phyloP scores from a whole-genome alignment of 2,113 vertebrate species.

The Datnioides undecimradiatus region DNA sequence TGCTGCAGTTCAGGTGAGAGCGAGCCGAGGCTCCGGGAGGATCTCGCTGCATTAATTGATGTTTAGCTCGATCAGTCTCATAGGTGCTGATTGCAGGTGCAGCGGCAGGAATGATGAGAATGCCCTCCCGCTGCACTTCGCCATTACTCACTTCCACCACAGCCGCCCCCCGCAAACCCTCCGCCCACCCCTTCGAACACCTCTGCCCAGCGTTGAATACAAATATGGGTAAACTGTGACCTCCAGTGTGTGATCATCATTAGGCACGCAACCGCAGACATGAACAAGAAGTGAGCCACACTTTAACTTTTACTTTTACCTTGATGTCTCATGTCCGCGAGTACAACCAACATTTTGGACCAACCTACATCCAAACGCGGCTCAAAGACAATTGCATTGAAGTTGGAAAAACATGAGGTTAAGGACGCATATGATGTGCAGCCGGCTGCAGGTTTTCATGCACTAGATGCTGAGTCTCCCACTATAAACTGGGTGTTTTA shows the following conservation, averaged over 20 bases:
- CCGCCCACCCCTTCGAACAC: slow-evolving; percentile 6
- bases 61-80: slow-evolving; percentile 71
- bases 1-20: slow-evolving; percentile 47
- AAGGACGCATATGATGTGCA: slow-evolving; percentile 20
- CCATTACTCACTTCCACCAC: slow-evolving; percentile 33
- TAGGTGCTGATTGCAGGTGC: slow-evolving; percentile 69
- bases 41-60: slow-evolving; percentile 70
- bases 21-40: slow-evolving; percentile 31
- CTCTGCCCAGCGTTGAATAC: neutral
- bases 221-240: neutral
- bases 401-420: slow-evolving; percentile 4
- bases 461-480: slow-evolving; percentile 23
- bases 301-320: no score
- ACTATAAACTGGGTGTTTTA: slow-evolving; percentile 68
- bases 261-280: neutral
- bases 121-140: slow-evolving; percentile 32
- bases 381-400: neutral
- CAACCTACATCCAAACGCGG: no score
- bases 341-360: neutral
- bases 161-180: neutral
- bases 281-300: no score
- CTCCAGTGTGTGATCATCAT: neutral
- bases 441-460: slow-evolving; percentile 32
- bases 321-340: neutral
- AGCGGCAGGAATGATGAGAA: slow-evolving; percentile 43